These are phyloP conservation scores for Zalophus californianus DNA, from an alignment of 2,797 vertebrate genomes.

Conservation along the genomic window DNA sequence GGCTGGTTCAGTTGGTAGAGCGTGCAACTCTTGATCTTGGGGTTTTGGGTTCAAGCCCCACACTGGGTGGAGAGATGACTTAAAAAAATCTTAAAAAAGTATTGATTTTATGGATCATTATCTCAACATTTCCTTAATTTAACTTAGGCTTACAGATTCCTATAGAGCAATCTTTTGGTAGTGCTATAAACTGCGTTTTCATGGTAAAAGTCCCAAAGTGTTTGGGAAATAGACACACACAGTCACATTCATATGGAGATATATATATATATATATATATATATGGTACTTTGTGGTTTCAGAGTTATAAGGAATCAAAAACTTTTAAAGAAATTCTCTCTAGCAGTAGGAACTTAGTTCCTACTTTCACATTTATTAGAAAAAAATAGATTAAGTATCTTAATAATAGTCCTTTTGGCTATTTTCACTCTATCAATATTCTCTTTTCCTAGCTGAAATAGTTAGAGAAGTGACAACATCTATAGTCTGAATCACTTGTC, in stretches of 20 bases:
- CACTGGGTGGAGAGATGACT: not conserved
- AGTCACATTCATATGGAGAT: not conserved
- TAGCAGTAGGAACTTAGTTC: not conserved
- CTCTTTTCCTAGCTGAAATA: not conserved
- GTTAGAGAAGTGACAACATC: not conserved
- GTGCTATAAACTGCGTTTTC: not conserved
- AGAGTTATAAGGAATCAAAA: not conserved
- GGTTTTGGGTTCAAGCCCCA: not conserved
- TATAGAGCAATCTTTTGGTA: not conserved
- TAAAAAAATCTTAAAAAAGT: not conserved
- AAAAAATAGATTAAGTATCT: not conserved
- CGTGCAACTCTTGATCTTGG: not conserved
- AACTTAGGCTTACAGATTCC: not conserved
- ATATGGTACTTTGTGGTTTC: not conserved
- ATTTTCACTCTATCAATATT: not conserved
- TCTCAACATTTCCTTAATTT: slow-evolving; percentile 13
- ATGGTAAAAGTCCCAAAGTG: not conserved
- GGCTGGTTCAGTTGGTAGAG: not conserved
- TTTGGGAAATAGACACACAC: not conserved
- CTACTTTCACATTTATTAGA: not conserved
- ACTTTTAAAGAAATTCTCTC: not conserved
- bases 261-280: not conserved
- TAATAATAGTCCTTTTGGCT: not conserved
- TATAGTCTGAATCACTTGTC: not conserved
- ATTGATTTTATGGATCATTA: slow-evolving; percentile 1